A percentile compares a stretch with the other conserved stretches of the same genome.
These are phyloP conservation scores for Petrolisthes cinctipes DNA, from an alignment of 2,888 invertebrate genomes.

Conservation along the genomic window DNA sequence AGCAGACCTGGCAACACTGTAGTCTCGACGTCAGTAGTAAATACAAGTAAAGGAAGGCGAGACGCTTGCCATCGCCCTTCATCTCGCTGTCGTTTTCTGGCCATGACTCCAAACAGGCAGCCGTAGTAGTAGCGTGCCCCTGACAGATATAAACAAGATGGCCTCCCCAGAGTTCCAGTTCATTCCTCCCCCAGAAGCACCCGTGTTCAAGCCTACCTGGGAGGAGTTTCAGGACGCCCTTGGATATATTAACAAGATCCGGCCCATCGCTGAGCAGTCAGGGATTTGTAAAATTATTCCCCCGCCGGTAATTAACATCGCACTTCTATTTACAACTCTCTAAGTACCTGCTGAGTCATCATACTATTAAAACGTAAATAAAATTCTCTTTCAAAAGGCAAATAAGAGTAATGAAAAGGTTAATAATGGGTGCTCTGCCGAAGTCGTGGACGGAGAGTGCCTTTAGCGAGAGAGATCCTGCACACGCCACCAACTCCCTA, in stretches of 20 bases:
- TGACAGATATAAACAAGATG: constrained; percentile 5
- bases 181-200: constrained; percentile 87
- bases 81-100: constrained; percentile 4
- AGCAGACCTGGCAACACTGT: too few relatives aligned
- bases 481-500: neutral
- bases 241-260: constrained; percentile 95
- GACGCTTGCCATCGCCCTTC: neutral
- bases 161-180: constrained; percentile 70
- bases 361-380: neutral
- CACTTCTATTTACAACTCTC: constrained; percentile 10
- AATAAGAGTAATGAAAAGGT: too few relatives aligned
- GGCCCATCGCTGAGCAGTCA: constrained; percentile 92
- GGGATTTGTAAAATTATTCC: constrained; percentile 99
- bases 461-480: constrained; percentile 12
- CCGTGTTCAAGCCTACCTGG: constrained; percentile 92
- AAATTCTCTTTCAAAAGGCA: neutral
- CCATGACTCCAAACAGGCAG: constrained; percentile 39
- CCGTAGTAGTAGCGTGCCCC: constrained; percentile 21
- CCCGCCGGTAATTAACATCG: constrained; percentile 77
- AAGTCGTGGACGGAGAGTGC: constrained; percentile 48
- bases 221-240: constrained; percentile 97
- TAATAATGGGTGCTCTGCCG: constrained; percentile 32
- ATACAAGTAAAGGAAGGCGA: constrained; percentile 21
- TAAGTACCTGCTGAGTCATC: neutral
- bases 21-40: constrained; percentile 43